Evolutionary conservation across 2,797 vertebrate genomes (phyloP).

Genomic region (Glossophaga mutica): DNA sequence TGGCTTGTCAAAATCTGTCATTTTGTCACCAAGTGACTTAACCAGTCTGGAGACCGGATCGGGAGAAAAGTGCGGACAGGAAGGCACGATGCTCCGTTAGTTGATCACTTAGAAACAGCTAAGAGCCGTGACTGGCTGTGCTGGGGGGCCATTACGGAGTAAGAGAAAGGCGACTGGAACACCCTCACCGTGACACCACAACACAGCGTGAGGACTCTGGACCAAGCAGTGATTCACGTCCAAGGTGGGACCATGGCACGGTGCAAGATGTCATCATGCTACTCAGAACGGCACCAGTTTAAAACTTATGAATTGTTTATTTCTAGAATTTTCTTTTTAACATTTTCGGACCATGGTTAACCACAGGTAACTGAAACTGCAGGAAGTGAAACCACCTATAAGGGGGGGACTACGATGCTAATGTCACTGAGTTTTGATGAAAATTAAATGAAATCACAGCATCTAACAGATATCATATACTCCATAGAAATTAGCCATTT

Average conservation of each 20-base stretch:
- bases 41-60: neutral
- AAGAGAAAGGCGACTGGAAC: neutral
- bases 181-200: accelerated
- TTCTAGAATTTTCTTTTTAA: neutral
- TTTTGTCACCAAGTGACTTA: neutral
- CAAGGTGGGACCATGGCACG: neutral
- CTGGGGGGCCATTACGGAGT: neutral
- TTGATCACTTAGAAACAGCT: neutral
- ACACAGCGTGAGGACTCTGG: neutral
- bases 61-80: neutral
- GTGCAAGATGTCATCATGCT: neutral
- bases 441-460: neutral
- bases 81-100: neutral
- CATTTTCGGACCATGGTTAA: neutral
- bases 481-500: neutral
- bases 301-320: neutral
- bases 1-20: neutral
- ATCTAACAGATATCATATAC: neutral
- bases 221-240: too few species aligned
- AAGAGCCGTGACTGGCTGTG: neutral
- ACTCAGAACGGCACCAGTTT: neutral
- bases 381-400: neutral
- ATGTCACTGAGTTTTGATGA: neutral
- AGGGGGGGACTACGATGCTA: neutral
- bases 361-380: neutral